Base-by-base conservation (phyloP, 1,140 invertebrate species). In the Bombus pyrosoma region DNA sequence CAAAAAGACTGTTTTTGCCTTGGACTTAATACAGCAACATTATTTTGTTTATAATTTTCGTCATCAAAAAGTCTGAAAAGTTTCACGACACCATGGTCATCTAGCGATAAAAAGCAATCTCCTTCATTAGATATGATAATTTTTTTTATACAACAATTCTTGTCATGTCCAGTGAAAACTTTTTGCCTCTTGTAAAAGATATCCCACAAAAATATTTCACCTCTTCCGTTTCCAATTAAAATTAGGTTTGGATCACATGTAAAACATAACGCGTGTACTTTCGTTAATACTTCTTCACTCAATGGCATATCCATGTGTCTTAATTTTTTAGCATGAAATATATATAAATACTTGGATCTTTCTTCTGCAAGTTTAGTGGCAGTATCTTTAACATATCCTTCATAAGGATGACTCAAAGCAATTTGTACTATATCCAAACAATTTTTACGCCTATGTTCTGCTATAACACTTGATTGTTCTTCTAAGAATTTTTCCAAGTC, bases 341-440 rank as follows among this genome's bases (percentile, higher is more conserved):
- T 62, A 28, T 95, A 95, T 2, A 94, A 62, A 74, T 88, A 83
- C 1, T 87, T 83, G 18, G 74, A 43, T 83, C 86, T 91, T 39
- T 86, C 80, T 25, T 37, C 43, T 62, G 93, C 95, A 71, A 96
- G 90, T 18, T 91, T 62, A n/a, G 83, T 71, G 2, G 95, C 95
- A 59, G 93, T 95, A 59, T 94, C 79, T 66, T 90, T 91, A 5
- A 96, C 83, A 25, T 92, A 93, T 22, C 93, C 95, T 39, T 93
- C 82, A 13, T 91, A 88, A 62, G 93, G 72, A 83, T 93, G 82
- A 83, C 93, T 95, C 75, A 96, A 87, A 0, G 95, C 96, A 68
- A 96, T 94, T 89, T 95, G 95, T 71, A 96, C 81, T 6, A 96
- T 90, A 90, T 95, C 94, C n/a, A 95, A 77, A 76, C 92, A 92